phyloP scores from a whole-genome alignment of 2,113 vertebrate species.

The Smithornis capensis region DNA sequence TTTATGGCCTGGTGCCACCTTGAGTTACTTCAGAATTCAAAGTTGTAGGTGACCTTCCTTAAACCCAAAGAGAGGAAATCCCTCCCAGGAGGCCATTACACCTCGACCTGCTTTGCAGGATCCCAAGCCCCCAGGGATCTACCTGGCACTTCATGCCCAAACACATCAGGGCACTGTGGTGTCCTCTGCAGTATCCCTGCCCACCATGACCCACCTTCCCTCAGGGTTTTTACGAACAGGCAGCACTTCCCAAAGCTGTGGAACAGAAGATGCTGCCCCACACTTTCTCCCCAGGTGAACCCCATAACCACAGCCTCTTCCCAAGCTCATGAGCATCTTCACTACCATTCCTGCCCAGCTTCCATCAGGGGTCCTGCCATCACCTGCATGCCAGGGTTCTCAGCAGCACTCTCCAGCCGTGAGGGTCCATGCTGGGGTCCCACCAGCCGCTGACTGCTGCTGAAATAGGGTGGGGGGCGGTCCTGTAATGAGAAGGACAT shows the following conservation, averaged over 20 bases:
- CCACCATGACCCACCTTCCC: accelerated
- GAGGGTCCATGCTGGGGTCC: neutral
- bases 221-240: accelerated
- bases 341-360: neutral
- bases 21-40: neutral
- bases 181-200: neutral
- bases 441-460: constrained; percentile 80
- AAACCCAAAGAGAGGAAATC: neutral
- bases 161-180: neutral
- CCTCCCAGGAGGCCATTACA: neutral
- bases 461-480: constrained; percentile 74
- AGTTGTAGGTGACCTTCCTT: neutral
- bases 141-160: neutral
- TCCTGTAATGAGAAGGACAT: constrained; percentile 39
- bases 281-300: neutral
- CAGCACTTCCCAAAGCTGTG: neutral
- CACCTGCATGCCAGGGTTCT: constrained; percentile 11
- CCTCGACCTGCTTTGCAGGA: accelerated
- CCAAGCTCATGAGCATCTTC: neutral
- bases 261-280: neutral
- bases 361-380: neutral
- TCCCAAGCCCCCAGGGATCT: neutral
- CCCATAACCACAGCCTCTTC: neutral
- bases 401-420: neutral
- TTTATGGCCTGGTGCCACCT: neutral